These are phyloP conservation scores for Noctua comes DNA, from an alignment of 2,888 invertebrate genomes.

Conservation along the genomic window DNA sequence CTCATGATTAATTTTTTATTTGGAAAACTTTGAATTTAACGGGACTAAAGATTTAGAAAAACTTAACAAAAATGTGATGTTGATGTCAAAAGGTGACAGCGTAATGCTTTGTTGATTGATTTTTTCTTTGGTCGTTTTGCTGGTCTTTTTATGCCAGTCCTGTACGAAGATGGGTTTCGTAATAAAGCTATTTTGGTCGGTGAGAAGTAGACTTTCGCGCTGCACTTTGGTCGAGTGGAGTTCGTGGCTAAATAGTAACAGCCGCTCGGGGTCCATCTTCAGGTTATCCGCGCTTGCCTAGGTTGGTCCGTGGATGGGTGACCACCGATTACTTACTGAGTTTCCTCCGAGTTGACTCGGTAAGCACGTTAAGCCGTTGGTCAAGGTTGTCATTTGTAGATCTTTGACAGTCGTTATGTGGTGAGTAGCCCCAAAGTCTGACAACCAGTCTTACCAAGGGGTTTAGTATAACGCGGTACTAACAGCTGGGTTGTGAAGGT, in stretches of 20 bases:
- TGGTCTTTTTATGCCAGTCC: slow-evolving; percentile 30
- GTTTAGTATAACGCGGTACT: not conserved
- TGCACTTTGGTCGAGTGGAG: not conserved
- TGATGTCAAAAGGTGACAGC: slow-evolving; percentile 45
- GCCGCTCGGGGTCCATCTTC: not conserved
- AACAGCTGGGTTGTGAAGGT: not conserved
- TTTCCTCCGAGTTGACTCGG: not conserved
- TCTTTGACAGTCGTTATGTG: not conserved
- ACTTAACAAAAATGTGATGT: slow-evolving; percentile 38
- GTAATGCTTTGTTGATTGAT: slow-evolving; percentile 14
- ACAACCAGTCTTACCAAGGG: no score
- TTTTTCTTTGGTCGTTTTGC: not conserved
- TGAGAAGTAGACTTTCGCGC: not conserved
- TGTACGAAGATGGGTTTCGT: not conserved
- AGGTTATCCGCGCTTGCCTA: not conserved
- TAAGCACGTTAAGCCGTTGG: not conserved
- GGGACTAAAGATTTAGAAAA: slow-evolving; percentile 45
- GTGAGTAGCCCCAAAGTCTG: no score
- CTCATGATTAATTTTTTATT: slow-evolving; percentile 73
- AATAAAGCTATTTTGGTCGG: slow-evolving; percentile 4
- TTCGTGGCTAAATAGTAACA: not conserved
- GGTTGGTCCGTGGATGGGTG: no score
- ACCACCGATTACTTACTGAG: not conserved
- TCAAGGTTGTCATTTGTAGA: not conserved
- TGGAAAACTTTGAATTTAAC: slow-evolving; percentile 22